Evolutionary conservation across 2,797 vertebrate genomes (phyloP), one percentile per base, ranked within the genome.

Genomic region (Setipinna tenuifilis): DNA sequence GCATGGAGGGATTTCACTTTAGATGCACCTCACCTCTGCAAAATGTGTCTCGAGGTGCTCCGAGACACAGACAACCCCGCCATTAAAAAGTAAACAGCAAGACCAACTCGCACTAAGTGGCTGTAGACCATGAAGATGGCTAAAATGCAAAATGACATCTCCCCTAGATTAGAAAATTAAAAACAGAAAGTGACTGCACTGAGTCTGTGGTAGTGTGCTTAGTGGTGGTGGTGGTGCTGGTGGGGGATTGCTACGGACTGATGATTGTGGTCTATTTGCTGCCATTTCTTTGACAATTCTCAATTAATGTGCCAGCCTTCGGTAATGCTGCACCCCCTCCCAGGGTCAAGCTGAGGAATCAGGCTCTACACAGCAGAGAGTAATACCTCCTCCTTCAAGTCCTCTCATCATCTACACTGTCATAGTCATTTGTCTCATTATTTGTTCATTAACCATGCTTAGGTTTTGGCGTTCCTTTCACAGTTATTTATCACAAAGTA

Each of bases 1-100:
- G 31, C 6, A 9, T 14, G 12, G 11, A 68, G 62, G 16, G 28
- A 75, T 28, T 28, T 6, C 68, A 75, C 14, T 75, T 75, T 75
- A 75, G 31, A 75, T 75, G 68, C 28, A 75, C 68, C 68, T 75
- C 68, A 75, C 68, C 68, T 75, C 68, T 31, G 28, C 68, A 75
- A 16, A 75, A 75, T 54, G 12, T 35, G 68, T 35, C 68, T 75
- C 68, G 0, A 35, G 6, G 31, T 31, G 28, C 68, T 75, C 28
- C 5, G 68, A 75, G 28, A 75, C 31, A 35, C 28, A 28, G 68
- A 75, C 68, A 75, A 35, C 68, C 31, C 68, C 68, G 9, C 68
- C 68, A 75, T 75, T 75, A 35, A 75, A 35, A 35, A 35, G 68
- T 35, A 75, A 75, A 31, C 68, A 35, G 68, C 28, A 41, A 31